These are phyloP conservation scores for Scophthalmus maximus DNA, from an alignment of 2,113 vertebrate species.

Conservation along the genomic window DNA sequence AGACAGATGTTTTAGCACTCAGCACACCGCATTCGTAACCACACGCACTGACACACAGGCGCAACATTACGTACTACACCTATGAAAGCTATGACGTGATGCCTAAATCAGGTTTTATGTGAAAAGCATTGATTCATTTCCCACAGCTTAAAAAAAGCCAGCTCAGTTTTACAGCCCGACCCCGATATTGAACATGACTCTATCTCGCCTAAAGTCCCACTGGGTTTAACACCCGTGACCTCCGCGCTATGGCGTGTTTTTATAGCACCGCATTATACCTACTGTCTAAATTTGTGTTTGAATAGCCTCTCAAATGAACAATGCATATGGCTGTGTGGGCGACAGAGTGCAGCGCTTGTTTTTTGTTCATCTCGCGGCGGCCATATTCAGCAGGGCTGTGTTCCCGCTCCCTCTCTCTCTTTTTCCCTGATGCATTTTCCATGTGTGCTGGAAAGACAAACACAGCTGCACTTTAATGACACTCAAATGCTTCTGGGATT, in stretches of 20 bases:
- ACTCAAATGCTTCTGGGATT: conserved; percentile 77
- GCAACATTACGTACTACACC: conserved; percentile 52
- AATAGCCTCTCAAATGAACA: conserved; percentile 57
- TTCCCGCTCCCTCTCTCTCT: conserved; percentile 41
- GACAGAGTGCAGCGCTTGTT: conserved; percentile 52
- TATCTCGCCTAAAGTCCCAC: conserved; percentile 44
- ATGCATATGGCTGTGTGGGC: conserved; percentile 41
- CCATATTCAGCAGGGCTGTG: conserved; percentile 49
- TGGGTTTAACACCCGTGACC: conserved; percentile 35
- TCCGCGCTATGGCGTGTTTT: conserved; percentile 31
- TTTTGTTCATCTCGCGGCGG: conserved; percentile 54
- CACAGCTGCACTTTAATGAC: conserved; percentile 85
- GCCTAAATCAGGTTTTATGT: conserved; percentile 71
- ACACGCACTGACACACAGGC: conserved; percentile 37
- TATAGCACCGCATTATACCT: conserved; percentile 44
- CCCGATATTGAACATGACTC: conserved; percentile 62
- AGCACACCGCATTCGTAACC: conserved; percentile 17
- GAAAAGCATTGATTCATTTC: conserved; percentile 73
- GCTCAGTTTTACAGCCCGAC: conserved; percentile 58
- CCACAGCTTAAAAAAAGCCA: conserved; percentile 63
- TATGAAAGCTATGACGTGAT: conserved; percentile 64
- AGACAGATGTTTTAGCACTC: conserved; percentile 79
- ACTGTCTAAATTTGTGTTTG: conserved; percentile 59
- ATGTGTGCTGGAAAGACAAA: conserved; percentile 82
- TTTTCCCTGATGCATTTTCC: conserved; percentile 78